phyloP scores from a whole-genome alignment of 2,888 invertebrate genomes.

The Spialia ferax region DNA sequence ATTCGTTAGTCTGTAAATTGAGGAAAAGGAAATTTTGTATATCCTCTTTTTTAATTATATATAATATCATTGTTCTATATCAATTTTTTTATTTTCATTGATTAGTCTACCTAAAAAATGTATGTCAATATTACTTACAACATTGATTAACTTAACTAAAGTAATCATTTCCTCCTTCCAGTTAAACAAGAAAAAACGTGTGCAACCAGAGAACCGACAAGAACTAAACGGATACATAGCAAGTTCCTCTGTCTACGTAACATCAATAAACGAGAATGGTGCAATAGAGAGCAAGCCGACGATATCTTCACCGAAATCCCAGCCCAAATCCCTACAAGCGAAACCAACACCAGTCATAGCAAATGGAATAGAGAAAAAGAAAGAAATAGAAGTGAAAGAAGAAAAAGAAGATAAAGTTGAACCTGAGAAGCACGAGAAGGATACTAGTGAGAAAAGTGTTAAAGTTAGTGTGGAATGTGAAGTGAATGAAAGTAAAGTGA shows the following conservation, averaged over 20 bases:
- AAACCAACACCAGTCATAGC: constrained; percentile 80
- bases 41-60: too few relatives aligned
- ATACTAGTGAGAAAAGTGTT: constrained; percentile 76
- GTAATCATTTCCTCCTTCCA: constrained; percentile 65
- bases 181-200: constrained; percentile 88
- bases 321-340: constrained; percentile 77
- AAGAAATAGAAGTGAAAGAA: constrained; percentile 53
- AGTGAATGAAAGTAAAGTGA: constrained; percentile 69
- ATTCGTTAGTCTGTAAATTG: too few relatives aligned
- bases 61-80: too few relatives aligned
- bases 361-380: constrained; percentile 68
- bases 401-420: constrained; percentile 58
- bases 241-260: constrained; percentile 94
- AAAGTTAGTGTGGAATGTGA: constrained; percentile 65
- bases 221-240: constrained; percentile 94
- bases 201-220: constrained; percentile 79
- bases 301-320: constrained; percentile 79
- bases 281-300: constrained; percentile 80
- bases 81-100: too few relatives aligned
- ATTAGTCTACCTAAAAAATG: too few relatives aligned
- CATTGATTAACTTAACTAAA: neutral
- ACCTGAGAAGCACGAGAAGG: constrained; percentile 76
- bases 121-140: too few relatives aligned
- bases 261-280: constrained; percentile 88
- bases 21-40: too few relatives aligned